Base-by-base conservation (phyloP, 2,797 vertebrate species). In the Etheostoma nigrum region DNA sequence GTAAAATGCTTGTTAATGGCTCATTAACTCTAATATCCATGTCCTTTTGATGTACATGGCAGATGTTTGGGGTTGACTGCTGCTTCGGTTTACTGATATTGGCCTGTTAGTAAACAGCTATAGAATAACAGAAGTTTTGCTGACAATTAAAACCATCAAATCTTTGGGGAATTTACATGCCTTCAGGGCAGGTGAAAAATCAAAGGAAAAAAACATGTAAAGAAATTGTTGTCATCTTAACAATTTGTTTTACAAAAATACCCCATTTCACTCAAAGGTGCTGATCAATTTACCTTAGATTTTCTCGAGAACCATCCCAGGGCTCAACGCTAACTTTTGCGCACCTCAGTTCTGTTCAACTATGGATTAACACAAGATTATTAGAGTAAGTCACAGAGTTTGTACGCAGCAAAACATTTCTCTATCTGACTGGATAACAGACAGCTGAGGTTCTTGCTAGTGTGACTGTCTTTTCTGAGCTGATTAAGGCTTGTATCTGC, bases 21-120 rank as follows among this genome's bases (percentile, higher is more conserved):
- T 52, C 53, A 72, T 79, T 87, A 79, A 69, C 59, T 57, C 44
- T 1, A 58, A 63, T 40, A 16, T 60, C 57, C 49, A 44, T 33
- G 16, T 72, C 64, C 59, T 6, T 69, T 19, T 47, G 21, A 49
- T 27, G n/a, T 36, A 4, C 23, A 42, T 19, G 30, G 15, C 18
- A n/a, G 8, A 21, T 45, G 27, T 60, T 52, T 10, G 23, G 48
- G 21, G 48, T 53, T 33, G 9, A 2, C 54, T 71, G 4, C 57
- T 19, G 25, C 51, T 44, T 42, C 16, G n/a, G 42, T 19, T 53
- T 30, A 55, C 3, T 21, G 1, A 42, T 42, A 8, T 5, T 18
- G 16, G n/a, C 21, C 48, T 72, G 5, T 52, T 47, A 51, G 47
- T 55, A 44, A 58, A 8, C 15, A 33, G 19, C 19, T 27, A 55